Evolutionary conservation across 2,888 invertebrate genomes (phyloP).

Genomic region (Rambutsinella grinnellia): DNA sequence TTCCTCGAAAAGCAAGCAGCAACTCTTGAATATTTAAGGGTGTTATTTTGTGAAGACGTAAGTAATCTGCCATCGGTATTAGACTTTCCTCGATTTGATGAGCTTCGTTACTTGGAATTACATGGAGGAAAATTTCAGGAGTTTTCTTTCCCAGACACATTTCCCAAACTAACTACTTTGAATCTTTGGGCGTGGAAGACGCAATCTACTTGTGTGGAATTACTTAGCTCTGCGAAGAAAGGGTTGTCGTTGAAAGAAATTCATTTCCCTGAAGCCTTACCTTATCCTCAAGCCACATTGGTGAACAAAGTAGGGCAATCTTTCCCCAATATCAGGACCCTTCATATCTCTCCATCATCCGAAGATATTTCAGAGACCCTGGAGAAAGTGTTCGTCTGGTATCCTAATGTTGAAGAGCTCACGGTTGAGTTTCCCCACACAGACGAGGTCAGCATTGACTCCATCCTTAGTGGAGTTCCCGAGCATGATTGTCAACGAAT

Average conservation of each 20-base stretch:
- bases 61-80: no score
- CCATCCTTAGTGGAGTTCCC: neutral
- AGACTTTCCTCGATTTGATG: no score
- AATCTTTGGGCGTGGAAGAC: no score
- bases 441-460: neutral
- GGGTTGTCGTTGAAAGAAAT: neutral
- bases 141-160: neutral
- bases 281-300: neutral
- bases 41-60: no score
- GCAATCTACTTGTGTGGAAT: no score
- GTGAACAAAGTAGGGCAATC: neutral
- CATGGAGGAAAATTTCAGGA: no score
- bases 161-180: neutral
- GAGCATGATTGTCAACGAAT: no score
- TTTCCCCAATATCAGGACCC: no score
- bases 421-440: neutral
- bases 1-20: constrained; percentile 23
- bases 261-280: neutral
- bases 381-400: neutral
- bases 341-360: neutral
- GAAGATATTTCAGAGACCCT: no score
- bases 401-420: neutral
- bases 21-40: no score
- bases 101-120: no score
- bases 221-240: neutral